phyloP scores from a whole-genome alignment of 2,113 vertebrate species.

The Okapia johnstoni region DNA sequence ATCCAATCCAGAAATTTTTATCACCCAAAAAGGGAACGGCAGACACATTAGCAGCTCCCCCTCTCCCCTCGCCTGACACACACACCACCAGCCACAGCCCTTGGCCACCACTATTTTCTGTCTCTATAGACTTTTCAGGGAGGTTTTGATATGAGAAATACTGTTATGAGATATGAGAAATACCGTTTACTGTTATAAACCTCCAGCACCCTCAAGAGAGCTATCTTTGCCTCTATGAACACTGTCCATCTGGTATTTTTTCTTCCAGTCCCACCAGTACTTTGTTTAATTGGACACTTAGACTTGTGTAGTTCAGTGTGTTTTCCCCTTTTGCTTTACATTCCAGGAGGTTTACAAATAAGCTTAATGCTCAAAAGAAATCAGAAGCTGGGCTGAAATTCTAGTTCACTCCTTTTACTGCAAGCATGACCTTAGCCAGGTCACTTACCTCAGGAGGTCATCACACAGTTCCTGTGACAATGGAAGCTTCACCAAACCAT shows the following conservation, averaged over 20 bases:
- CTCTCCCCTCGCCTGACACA: rapidly evolving
- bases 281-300: not conserved
- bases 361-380: not conserved
- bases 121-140: not conserved
- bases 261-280: not conserved
- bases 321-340: not conserved
- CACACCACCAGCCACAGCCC: not conserved
- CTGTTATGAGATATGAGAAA: not conserved
- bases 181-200: not conserved
- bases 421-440: not conserved
- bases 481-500: not conserved
- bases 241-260: not conserved
- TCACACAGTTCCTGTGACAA: not conserved
- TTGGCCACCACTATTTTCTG: not conserved
- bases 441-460: not conserved
- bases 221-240: not conserved
- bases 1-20: not conserved
- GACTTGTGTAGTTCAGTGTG: not conserved
- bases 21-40: not conserved
- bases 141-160: not conserved
- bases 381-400: not conserved
- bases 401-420: not conserved
- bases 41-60: not conserved
- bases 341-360: not conserved
- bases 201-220: not conserved